phyloP scores from a whole-genome alignment of 2,888 invertebrate species.

The Maniola hyperantus region DNA sequence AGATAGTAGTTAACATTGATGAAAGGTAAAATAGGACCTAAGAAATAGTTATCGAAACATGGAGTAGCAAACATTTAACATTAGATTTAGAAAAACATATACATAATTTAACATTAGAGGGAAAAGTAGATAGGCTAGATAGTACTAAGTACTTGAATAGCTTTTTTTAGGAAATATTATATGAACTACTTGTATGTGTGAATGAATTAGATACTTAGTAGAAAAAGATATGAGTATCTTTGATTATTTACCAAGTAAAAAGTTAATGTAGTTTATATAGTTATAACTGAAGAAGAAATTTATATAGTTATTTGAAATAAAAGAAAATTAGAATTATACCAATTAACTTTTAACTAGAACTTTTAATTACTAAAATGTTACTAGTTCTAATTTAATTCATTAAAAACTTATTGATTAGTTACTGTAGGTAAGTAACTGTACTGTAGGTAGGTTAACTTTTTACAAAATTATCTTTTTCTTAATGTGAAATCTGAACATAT shows the following conservation, averaged over 20 bases:
- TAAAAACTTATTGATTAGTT: no score
- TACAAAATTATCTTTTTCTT: not conserved
- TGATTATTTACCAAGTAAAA: no score
- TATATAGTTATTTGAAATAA: not conserved
- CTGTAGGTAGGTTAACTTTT: no score
- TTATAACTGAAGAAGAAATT: no score
- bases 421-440: no score
- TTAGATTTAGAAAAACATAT: not conserved
- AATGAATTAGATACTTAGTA: no score
- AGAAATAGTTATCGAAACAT: slow-evolving; percentile 4
- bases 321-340: not conserved
- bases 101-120: no score
- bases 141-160: not conserved
- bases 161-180: not conserved
- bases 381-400: not conserved
- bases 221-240: no score
- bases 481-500: no score
- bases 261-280: not conserved
- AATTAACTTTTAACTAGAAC: not conserved
- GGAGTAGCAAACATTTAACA: not conserved
- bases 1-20: not conserved
- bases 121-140: not conserved
- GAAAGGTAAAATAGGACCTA: not conserved
- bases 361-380: not conserved
- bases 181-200: not conserved